Conservation (phyloP, 2,888 invertebrate species). For the Vesta saturnalis region DNA sequence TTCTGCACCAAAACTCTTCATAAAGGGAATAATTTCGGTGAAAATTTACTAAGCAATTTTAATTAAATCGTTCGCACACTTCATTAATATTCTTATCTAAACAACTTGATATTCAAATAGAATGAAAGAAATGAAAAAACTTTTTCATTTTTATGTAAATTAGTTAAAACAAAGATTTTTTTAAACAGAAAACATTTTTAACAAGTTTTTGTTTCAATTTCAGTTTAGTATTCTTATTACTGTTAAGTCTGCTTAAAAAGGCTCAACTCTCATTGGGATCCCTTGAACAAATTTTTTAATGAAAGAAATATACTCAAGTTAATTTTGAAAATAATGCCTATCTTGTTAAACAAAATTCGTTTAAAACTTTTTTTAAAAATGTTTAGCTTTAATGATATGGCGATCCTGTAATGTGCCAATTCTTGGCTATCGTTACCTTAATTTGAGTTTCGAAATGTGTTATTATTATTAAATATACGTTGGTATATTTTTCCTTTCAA, state of each 20-base stretch:
- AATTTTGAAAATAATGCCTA: background rate
- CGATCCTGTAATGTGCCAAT: too few species aligned
- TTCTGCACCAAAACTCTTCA: constrained; percentile 24
- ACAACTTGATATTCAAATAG: constrained; percentile 32
- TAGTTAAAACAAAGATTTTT: constrained; percentile 23
- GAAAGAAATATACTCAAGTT: too few species aligned
- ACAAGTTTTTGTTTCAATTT: background rate
- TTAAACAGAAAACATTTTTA: constrained; percentile 4
- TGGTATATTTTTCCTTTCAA: too few species aligned
- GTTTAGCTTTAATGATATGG: too few species aligned
- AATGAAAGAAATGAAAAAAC: constrained; percentile 24
- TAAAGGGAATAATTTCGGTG: constrained; percentile 32
- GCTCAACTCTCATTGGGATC: background rate
- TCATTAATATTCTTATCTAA: constrained; percentile 34
- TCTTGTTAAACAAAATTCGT: background rate
- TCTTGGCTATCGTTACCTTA: too few species aligned
- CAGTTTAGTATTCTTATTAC: background rate
- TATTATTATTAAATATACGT: too few species aligned
- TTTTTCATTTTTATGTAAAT: constrained; percentile 30
- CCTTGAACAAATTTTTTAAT: background rate
- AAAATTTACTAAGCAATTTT: constrained; percentile 32
- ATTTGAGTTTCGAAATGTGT: too few species aligned
- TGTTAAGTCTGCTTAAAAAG: background rate
- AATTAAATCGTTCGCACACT: constrained; percentile 32
- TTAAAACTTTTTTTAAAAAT: too few species aligned